Evolutionary conservation across 2,113 vertebrate species (phyloP).

Genomic region (human (Homo sapiens)): DNA sequence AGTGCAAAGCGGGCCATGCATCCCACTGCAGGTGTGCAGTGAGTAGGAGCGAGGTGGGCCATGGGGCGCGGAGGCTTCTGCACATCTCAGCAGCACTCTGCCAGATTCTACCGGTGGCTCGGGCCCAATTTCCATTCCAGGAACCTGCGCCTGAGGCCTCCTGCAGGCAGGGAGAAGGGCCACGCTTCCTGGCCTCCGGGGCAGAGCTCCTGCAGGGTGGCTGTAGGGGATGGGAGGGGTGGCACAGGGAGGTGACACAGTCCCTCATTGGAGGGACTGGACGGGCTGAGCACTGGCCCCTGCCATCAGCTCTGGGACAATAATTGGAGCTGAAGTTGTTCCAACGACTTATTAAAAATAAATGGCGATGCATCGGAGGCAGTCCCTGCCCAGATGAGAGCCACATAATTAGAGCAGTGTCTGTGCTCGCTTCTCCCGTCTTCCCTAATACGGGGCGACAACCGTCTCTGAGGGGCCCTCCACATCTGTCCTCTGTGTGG

Average conservation of each 20-base stretch:
- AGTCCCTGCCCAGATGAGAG: slow-evolving; percentile 37
- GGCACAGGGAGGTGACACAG: not conserved
- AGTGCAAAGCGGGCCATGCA: not conserved
- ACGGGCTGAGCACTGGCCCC: not conserved
- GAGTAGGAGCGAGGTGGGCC: not conserved
- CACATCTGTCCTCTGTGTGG: not conserved
- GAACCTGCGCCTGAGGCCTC: not conserved
- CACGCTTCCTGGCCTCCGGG: not conserved
- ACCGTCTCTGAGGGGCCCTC: not conserved
- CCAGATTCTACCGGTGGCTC: not conserved
- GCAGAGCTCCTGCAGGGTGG: not conserved
- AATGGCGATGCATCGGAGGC: slow-evolving; percentile 30
- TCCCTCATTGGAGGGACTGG: not conserved
- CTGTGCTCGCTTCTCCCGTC: not conserved
- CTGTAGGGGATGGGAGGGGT: slow-evolving; percentile 11
- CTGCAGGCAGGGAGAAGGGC: not conserved
- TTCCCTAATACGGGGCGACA: not conserved
- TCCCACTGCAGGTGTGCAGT: no score
- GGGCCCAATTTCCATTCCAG: not conserved
- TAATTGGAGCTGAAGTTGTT: not conserved
- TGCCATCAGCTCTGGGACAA: not conserved
- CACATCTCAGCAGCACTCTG: not conserved
- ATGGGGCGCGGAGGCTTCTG: no score
- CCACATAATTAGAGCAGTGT: slow-evolving; percentile 31
- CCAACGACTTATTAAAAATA: slow-evolving; percentile 51